These are phyloP conservation scores for Paracanthobrama guichenoti DNA, from an alignment of 2,113 vertebrate genomes.

Conservation along the genomic window DNA sequence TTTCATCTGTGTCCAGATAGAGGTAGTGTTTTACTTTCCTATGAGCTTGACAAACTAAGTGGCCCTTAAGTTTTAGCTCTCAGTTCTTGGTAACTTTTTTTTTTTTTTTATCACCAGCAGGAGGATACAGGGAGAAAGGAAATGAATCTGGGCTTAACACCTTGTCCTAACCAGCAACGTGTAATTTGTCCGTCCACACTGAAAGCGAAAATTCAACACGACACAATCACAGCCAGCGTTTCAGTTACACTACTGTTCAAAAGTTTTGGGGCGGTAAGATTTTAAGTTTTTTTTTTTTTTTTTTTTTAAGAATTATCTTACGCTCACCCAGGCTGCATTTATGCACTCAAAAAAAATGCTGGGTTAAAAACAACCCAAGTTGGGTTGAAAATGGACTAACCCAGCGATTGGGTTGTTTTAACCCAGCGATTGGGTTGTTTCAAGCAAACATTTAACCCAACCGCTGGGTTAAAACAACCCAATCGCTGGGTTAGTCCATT, in stretches of 20 bases:
- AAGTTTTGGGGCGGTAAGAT: neutral
- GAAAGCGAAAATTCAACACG: neutral
- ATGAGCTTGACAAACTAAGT: neutral
- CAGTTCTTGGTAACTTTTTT: neutral
- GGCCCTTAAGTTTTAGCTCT: constrained; percentile 1
- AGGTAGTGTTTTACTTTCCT: neutral
- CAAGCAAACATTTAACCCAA: no score
- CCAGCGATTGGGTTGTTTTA: no score
- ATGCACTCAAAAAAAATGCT: no score
- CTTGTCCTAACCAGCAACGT: neutral
- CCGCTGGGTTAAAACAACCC: no score
- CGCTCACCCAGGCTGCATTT: neutral
- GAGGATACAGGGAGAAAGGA: constrained; percentile 2
- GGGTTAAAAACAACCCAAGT: no score
- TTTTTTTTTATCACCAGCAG: constrained; percentile 3
- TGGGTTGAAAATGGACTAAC: no score
- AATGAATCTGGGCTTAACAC: neutral
- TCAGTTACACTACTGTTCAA: neutral
- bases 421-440: no score
- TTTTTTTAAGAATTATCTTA: neutral
- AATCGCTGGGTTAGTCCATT: no score
- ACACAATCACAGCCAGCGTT: neutral
- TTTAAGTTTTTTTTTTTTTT: no score
- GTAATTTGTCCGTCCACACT: neutral
- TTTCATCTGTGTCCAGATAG: neutral